Conservation (phyloP, 2,113 vertebrate species). For the Heloderma charlesbogerti region DNA sequence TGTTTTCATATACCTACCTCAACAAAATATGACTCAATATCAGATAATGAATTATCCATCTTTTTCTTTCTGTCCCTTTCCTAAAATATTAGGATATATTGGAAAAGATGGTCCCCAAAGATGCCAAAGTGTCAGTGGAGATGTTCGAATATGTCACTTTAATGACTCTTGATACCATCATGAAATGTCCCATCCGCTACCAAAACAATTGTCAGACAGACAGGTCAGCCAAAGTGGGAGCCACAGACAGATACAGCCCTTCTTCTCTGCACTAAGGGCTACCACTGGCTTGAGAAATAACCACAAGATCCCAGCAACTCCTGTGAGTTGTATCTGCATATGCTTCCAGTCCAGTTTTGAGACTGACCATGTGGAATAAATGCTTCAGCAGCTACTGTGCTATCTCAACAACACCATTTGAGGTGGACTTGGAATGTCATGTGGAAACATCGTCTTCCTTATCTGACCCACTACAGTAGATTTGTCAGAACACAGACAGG, state of each 20-base stretch:
- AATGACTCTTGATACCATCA: constrained; percentile 89
- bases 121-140: constrained; percentile 76
- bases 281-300: not conserved
- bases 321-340: not conserved
- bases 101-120: constrained; percentile 70
- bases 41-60: not conserved
- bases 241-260: not conserved
- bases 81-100: constrained; percentile 83
- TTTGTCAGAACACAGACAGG: no score
- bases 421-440: not conserved
- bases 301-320: no score
- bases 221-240: constrained; percentile 68
- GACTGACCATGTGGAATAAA: not conserved
- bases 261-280: not conserved
- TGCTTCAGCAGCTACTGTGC: not conserved
- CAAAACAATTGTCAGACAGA: constrained; percentile 80
- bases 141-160: constrained; percentile 84
- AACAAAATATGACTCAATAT: not conserved
- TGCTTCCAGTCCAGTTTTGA: not conserved
- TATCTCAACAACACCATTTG: not conserved
- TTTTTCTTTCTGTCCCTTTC: not conserved
- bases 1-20: not conserved
- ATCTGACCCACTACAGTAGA: no score
- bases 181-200: constrained; percentile 90
- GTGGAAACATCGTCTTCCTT: not conserved